Conservation (phyloP, 2,888 invertebrate species). For the Polymixis flavicincta region DNA sequence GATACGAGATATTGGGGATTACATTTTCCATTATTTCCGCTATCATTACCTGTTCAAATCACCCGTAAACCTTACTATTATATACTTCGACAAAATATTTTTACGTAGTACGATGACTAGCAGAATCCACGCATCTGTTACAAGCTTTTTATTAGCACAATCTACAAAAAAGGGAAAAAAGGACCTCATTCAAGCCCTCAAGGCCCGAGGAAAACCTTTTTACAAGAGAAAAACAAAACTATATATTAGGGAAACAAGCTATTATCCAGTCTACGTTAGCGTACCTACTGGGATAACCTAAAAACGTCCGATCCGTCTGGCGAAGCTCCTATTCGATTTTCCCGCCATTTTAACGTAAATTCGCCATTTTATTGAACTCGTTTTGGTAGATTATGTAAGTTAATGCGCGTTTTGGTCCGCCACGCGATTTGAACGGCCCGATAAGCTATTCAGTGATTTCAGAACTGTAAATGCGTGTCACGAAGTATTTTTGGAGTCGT, state of each 20-base stretch:
- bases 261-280: constrained; percentile 38
- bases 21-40: constrained; percentile 36
- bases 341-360: constrained; percentile 78
- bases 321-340: constrained; percentile 75
- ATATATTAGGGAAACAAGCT: constrained; percentile 53
- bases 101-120: constrained; percentile 29
- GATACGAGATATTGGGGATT: constrained; percentile 33
- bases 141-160: constrained; percentile 52
- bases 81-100: constrained; percentile 40
- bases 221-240: constrained; percentile 49
- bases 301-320: constrained; percentile 64
- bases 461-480: constrained; percentile 60
- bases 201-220: constrained; percentile 40
- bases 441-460: constrained; percentile 72
- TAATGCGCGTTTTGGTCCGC: constrained; percentile 75
- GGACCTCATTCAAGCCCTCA: constrained; percentile 33
- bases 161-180: constrained; percentile 45
- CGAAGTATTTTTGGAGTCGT: constrained; percentile 53
- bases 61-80: constrained; percentile 38
- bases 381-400: constrained; percentile 81
- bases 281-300: constrained; percentile 49
- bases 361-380: constrained; percentile 80
- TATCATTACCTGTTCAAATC: constrained; percentile 46
- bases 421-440: constrained; percentile 73
- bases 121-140: constrained; percentile 42